Base-by-base conservation (phyloP, 2,797 vertebrate species). In the Brotogeris chrysoptera region DNA sequence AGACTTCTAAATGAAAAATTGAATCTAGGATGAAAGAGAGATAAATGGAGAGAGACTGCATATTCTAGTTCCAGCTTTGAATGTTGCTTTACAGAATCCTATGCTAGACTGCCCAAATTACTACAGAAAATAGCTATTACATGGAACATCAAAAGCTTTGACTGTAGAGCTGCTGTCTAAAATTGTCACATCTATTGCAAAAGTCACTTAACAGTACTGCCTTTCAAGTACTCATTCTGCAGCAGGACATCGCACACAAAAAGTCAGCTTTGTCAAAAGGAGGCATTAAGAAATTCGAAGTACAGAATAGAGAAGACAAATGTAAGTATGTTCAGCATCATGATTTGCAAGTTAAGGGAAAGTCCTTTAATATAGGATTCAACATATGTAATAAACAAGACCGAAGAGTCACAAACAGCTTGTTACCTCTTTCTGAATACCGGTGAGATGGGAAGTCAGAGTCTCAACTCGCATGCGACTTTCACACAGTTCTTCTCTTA, bases 401-500 rank as follows among this genome's bases (percentile, higher is more conserved):
- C 6, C 2, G 11, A 38, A 41, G 34, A 43, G n/a, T n/a, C 34
- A 64, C 23, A 47, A 69, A n/a, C 3, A 41, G 55, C 30, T 63
- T 25, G 49, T 88, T 92, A 97, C 99, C 98, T 99, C 98, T 92
- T 99, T 99, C 95, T 99, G 99, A 60, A 99, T 97, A 57, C 79
- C 98, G 46, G 96, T 59, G 24, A 99, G 96, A 92, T 99, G 98
- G 10, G 98, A 97, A 1, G 97, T 97, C 46, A 99, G 98, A 87
- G 93, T 98, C 76, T 99, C 98, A 1, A 99, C 98, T 49, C 98
- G 98, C 72, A 99, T 57, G 5, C 81, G 77, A 9, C 98, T 98
- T 95, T 99, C 99, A 47, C 95, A 98, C 59, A 99, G 98, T 79
- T 99, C 98, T 96, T 99, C 99, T n/a, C 98, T 97, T 63, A 98